Evolutionary conservation across 2,888 invertebrate species (phyloP), one percentile per base, ranked within the genome.

Genomic region (Acleris literana): DNA sequence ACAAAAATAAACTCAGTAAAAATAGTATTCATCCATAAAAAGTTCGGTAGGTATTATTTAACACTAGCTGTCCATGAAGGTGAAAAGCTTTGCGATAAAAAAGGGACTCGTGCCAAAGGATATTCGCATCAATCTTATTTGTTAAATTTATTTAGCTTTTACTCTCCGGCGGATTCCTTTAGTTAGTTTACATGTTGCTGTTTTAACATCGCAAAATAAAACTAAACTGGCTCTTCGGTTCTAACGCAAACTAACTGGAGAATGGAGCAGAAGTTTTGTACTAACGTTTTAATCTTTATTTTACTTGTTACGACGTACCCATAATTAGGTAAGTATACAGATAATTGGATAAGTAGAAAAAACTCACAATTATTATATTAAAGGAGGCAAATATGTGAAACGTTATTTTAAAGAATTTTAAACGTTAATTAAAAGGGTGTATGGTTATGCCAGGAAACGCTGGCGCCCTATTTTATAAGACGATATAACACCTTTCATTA

Each of bases 141-240:
- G 63, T 52, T 17, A 63, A 63, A 55, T 44, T 52, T 63, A 44
- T 63, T 63, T 51, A 57, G 57, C 44, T 51, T 57, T 63, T 63
- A 57, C 58, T 63, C 57, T 57, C 56, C 5, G 44, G 51, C 20
- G 57, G 57, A 18, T 52, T 57, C 43, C 51, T 44, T 16, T 63
- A 18, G 11, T 46, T 63, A 17, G 29, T 46, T 18, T 63, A 5
- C 16, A 25, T 29, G 20, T 13, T 22, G 13, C 9, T 51, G 5
- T 51, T 22, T 22, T 0, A 33, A 13, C 5, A 13, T 20, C 5
- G 51, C 20, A 51, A 11, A 11, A 20, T 49, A 22, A 49, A 49
- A 49, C 1, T 1, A 49, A 11, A 20, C 17, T 17, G 46, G 46
- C 46, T 18, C 2, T 17, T 17, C 3, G 6, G 7, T 17, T n/a